A percentile compares a stretch with the other conserved stretches of the same genome.
These are phyloP conservation scores for Saxicola maurus DNA, from an alignment of 2,797 vertebrate genomes.

Conservation along the genomic window DNA sequence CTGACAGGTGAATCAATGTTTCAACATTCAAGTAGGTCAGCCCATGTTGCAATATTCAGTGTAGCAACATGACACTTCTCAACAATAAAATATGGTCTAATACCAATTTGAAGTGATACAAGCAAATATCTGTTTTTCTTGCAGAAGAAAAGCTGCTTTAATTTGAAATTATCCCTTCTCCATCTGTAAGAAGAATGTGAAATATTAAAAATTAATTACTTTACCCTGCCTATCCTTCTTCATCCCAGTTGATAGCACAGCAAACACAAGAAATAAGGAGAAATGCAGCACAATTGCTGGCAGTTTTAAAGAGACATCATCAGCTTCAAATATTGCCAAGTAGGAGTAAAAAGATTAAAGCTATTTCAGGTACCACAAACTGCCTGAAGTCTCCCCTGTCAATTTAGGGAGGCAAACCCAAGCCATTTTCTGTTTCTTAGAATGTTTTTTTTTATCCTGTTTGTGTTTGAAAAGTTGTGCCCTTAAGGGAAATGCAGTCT, in stretches of 20 bases:
- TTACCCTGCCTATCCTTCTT: background rate
- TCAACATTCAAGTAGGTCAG: conserved; percentile 12
- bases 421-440: background rate
- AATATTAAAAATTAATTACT: background rate
- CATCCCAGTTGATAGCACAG: background rate
- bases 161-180: background rate
- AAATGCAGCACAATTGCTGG: background rate
- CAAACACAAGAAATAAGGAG: background rate
- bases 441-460: background rate
- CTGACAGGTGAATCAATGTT: conserved; percentile 18
- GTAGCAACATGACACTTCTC: background rate
- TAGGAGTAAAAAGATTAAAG: background rate
- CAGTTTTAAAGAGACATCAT: background rate
- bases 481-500: background rate
- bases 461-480: background rate
- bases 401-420: background rate
- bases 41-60: background rate
- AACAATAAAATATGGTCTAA: conserved; percentile 10
- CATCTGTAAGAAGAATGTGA: background rate
- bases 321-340: background rate
- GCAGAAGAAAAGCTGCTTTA: background rate
- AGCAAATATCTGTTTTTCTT: background rate
- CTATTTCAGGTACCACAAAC: background rate
- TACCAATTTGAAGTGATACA: background rate
- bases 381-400: background rate